These are phyloP conservation scores for Proteles cristata DNA, from an alignment of 2,113 vertebrate genomes.

Conservation along the genomic window DNA sequence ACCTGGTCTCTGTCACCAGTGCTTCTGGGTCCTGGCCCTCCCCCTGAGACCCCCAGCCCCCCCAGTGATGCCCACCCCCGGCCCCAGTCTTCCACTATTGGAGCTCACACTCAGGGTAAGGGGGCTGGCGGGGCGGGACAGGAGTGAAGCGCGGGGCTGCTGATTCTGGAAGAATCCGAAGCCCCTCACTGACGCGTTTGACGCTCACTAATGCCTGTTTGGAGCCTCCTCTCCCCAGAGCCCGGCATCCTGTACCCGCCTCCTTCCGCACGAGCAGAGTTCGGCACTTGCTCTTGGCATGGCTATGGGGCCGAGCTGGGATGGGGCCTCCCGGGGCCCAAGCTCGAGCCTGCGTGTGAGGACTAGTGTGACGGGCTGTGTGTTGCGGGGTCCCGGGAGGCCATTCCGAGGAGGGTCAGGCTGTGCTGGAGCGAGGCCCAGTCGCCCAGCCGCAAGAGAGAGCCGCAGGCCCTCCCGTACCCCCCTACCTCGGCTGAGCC, in stretches of 20 bases:
- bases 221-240: neutral
- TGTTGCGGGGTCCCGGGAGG: neutral
- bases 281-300: constrained; percentile 56
- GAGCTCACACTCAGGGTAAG: constrained; percentile 81
- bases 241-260: neutral
- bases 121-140: constrained; percentile 67
- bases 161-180: neutral
- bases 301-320: constrained; percentile 46
- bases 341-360: constrained; percentile 15
- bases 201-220: constrained; percentile 68
- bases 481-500: neutral
- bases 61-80: constrained; percentile 75
- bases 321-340: neutral
- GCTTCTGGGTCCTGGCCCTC: constrained; percentile 80
- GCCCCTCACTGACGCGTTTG: constrained; percentile 6
- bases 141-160: constrained; percentile 54
- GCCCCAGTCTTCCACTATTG: constrained; percentile 81
- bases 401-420: neutral
- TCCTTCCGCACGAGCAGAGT: neutral
- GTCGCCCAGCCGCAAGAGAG: neutral
- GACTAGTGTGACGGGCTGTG: neutral
- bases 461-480: neutral
- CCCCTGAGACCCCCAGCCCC: constrained; percentile 78
- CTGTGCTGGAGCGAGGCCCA: neutral
- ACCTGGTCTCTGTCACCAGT: constrained; percentile 82